These are phyloP conservation scores for Pogonomyrmex barbatus DNA, from an alignment of 1,140 invertebrate species.

Conservation along the genomic window DNA sequence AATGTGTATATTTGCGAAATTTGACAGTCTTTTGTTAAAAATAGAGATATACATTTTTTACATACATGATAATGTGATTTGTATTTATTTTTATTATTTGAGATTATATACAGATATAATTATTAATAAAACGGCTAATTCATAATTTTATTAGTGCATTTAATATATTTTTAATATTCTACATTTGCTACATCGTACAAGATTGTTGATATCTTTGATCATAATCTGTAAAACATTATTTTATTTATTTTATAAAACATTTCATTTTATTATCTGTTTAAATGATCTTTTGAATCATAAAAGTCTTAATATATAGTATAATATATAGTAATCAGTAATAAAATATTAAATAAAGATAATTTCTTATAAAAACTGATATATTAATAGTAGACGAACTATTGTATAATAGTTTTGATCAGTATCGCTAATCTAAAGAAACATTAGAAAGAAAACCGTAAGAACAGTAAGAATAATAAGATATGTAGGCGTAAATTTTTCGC, in stretches of 20 bases:
- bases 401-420: not conserved
- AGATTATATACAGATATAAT: constrained; percentile 8
- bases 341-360: constrained; percentile 2
- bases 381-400: constrained; percentile 5
- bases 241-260: not conserved
- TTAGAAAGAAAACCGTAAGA: constrained; percentile 26
- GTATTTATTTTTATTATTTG: not conserved
- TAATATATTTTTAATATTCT: not conserved
- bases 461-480: constrained; percentile 27
- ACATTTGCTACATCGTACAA: not conserved
- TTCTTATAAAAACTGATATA: not conserved
- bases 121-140: not conserved
- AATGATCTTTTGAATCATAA: not conserved
- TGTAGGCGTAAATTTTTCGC: constrained; percentile 72
- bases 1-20: not conserved
- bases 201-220: constrained; percentile 18
- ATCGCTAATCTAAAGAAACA: constrained; percentile 10
- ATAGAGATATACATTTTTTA: not conserved
- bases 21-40: not conserved
- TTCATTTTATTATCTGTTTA: not conserved
- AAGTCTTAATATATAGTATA: not conserved
- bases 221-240: not conserved
- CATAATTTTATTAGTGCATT: not conserved
- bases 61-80: constrained; percentile 4
- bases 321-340: not conserved